Evolutionary conservation across 2,113 vertebrate species (phyloP).

Genomic region (Carassius gibelio): DNA sequence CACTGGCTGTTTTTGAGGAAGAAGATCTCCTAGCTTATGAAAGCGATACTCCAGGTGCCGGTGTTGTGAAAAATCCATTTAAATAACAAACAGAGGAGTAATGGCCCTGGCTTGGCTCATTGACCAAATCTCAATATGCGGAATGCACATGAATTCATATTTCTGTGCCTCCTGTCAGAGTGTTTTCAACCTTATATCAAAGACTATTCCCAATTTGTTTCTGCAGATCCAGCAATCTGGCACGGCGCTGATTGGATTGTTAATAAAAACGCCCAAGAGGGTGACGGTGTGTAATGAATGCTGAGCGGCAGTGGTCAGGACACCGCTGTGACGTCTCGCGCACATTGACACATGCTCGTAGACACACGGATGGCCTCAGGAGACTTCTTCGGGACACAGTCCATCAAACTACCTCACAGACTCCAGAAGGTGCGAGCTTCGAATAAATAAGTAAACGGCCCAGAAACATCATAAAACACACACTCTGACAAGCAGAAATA

Average conservation of each 20-base stretch:
- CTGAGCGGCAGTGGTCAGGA: conserved; percentile 50
- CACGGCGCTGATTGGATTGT: conserved; percentile 68
- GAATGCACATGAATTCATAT: conserved; percentile 36
- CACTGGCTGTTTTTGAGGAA: background rate
- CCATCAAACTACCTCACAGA: conserved; percentile 42
- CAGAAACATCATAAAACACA: conserved; percentile 45
- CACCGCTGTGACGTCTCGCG: background rate
- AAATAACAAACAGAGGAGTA: conserved; percentile 32
- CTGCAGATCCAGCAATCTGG: conserved; percentile 65
- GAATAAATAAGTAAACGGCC: conserved; percentile 43
- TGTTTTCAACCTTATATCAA: conserved; percentile 68
- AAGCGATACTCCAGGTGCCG: background rate
- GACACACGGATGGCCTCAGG: background rate
- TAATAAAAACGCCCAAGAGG: conserved; percentile 66
- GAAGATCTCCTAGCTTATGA: background rate
- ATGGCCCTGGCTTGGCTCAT: conserved; percentile 28
- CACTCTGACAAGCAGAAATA: conserved; percentile 11
- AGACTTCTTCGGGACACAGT: conserved; percentile 39
- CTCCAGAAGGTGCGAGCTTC: conserved; percentile 43
- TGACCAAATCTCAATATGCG: conserved; percentile 34
- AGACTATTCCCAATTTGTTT: conserved; percentile 75
- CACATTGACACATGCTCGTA: background rate
- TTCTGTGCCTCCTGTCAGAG: conserved; percentile 57
- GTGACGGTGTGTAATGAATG: conserved; percentile 63
- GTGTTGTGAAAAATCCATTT: conserved; percentile 27